Evolutionary conservation across 2,888 invertebrate genomes (phyloP).

Genomic region (Harpagoxenus sublaevis): DNA sequence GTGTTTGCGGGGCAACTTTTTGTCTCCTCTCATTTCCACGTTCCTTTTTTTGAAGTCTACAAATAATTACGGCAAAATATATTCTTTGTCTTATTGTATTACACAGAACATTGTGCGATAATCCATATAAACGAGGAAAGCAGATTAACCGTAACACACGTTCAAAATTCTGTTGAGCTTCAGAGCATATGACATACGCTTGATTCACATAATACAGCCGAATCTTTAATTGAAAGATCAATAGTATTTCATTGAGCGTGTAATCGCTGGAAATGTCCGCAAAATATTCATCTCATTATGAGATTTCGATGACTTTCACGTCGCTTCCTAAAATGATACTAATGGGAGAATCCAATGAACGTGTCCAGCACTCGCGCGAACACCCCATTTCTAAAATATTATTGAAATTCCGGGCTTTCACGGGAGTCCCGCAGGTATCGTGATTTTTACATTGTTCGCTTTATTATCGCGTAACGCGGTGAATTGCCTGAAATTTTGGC

Average conservation of each 20-base stretch:
- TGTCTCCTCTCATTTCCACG: not conserved
- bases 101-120: not conserved
- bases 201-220: not conserved
- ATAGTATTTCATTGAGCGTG: constrained; percentile 26
- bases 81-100: not conserved
- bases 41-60: not conserved
- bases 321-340: constrained; percentile 38
- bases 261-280: constrained; percentile 27
- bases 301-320: constrained; percentile 45
- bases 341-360: constrained; percentile 28
- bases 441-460: constrained; percentile 38
- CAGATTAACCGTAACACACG: not conserved
- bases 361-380: not conserved
- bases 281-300: constrained; percentile 35
- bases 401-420: constrained; percentile 16
- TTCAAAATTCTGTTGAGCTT: not conserved
- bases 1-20: not conserved
- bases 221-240: constrained; percentile 28
- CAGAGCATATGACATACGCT: not conserved
- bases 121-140: not conserved
- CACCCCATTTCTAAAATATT: constrained; percentile 22
- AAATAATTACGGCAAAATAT: not conserved
- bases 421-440: not conserved
- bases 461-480: constrained; percentile 6
- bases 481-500: constrained; percentile 26